Evolutionary conservation across 2,113 vertebrate species (phyloP).

Genomic region (Pollachius pollachius): DNA sequence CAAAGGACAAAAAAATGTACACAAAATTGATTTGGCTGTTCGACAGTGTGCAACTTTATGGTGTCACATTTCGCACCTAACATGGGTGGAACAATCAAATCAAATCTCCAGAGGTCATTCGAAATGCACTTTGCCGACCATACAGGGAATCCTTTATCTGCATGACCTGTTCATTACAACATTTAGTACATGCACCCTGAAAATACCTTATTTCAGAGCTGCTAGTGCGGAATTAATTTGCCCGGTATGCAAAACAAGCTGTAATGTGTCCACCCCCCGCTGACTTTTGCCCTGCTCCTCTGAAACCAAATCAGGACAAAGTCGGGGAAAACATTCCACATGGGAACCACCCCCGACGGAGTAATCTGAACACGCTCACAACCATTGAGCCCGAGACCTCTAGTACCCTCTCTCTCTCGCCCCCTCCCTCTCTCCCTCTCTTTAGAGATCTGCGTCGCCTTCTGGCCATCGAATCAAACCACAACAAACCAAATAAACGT

Average conservation of each 20-base stretch:
- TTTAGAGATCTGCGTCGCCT: slow-evolving; percentile 20
- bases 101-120: too few species aligned
- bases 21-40: too few species aligned
- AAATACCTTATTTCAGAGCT: too few species aligned
- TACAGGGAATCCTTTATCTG: too few species aligned
- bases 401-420: slow-evolving; percentile 26
- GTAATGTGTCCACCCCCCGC: slow-evolving; percentile 30
- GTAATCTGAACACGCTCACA: slow-evolving; percentile 33
- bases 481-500: background rate
- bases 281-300: slow-evolving; percentile 47
- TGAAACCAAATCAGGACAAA: slow-evolving; percentile 43
- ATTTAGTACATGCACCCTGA: too few species aligned
- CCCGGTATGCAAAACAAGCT: slow-evolving; percentile 32
- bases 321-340: slow-evolving; percentile 48
- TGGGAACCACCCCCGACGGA: slow-evolving; percentile 46
- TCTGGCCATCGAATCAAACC: slow-evolving; percentile 11
- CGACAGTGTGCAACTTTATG: too few species aligned
- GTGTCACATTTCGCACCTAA: too few species aligned
- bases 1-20: too few species aligned
- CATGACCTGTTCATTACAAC: too few species aligned
- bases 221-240: slow-evolving; percentile 13
- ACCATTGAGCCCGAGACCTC: slow-evolving; percentile 33
- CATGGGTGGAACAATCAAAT: too few species aligned
- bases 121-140: too few species aligned
- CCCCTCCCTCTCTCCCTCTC: slow-evolving; percentile 13